A percentile compares a stretch with the other conserved stretches of the same genome.
These are phyloP conservation scores for Cryptophagus acutangulus DNA, from an alignment of 2,888 invertebrate genomes.

Conservation along the genomic window DNA sequence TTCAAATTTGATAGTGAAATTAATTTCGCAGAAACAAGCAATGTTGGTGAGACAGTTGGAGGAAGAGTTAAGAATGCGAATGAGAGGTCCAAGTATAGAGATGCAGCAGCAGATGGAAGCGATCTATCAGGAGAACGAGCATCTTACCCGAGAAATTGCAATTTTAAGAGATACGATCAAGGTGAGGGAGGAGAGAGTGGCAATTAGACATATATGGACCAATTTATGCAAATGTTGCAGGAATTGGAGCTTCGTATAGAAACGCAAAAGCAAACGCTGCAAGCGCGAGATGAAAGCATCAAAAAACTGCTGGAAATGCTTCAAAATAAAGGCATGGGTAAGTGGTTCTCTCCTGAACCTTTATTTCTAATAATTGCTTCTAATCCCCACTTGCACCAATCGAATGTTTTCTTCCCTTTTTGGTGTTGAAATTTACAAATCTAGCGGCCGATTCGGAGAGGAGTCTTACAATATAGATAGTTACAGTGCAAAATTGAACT, in stretches of 20 bases:
- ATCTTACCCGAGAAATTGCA: slow-evolving; percentile 86
- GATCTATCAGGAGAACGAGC: slow-evolving; percentile 89
- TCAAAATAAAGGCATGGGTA: slow-evolving; percentile 94
- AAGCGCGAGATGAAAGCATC: slow-evolving; percentile 95
- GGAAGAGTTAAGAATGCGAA: slow-evolving; percentile 82
- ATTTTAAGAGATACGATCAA: slow-evolving; percentile 91
- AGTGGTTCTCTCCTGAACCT: slow-evolving; percentile 46
- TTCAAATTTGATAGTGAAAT: neutral
- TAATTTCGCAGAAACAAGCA: slow-evolving; percentile 79
- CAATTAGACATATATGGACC: neutral
- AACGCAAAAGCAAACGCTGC: slow-evolving; percentile 95
- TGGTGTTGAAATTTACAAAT: no score
- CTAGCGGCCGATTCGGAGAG: slow-evolving; percentile 33
- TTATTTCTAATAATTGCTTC: no score
- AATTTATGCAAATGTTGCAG: slow-evolving; percentile 49
- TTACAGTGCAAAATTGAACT: slow-evolving; percentile 40
- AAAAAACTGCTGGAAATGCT: slow-evolving; percentile 98
- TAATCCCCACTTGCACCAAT: slow-evolving; percentile 26
- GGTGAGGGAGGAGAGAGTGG: slow-evolving; percentile 48
- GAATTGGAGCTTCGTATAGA: slow-evolving; percentile 95
- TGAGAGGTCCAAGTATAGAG: slow-evolving; percentile 86
- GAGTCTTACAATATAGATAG: slow-evolving; percentile 35
- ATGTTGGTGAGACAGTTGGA: slow-evolving; percentile 90
- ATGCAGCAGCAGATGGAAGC: slow-evolving; percentile 90
- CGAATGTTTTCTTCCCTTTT: slow-evolving; percentile 15